Evolutionary conservation across 92 coral and sea anemone species (phyloP), one percentile per base, ranked within the genome.

Genomic region (Heteractis magnifica): DNA sequence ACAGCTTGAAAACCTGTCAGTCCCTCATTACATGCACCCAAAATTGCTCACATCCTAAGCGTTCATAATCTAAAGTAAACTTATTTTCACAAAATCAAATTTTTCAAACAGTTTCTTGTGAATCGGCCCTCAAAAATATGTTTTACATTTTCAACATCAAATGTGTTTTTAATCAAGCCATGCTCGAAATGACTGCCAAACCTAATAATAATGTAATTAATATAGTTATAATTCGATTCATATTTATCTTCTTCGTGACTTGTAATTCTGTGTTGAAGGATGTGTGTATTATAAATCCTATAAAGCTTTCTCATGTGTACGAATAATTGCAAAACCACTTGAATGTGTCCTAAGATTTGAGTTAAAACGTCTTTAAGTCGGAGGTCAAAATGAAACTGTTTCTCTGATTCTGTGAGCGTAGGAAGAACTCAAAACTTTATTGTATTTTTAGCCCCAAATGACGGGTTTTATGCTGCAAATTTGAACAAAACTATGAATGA

Each of bases 181-280:
- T 68, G 4, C 73, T 21, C 13, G 10, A 26, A 68, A 26, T 65
- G 72, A 65, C 72, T 18, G 65, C 18, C 41, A 14, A 6, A 65
- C 5, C 44, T 48, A 68, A 21, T 68, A 8, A 48, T n/a, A 68
- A 68, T 68, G 41, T 68, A 26, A 68, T 68, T 68, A 68, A 68
- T 9, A n/a, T 20, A 23, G 50, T 68, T 68, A 68, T 68, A 68
- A 68, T 68, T 68, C 73, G 26, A 68, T 68, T 68, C 73, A 68
- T 68, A 26, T 68, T 68, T 68, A 68, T 41, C 73, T 14, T 62
- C 48, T 8, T 20, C 73, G 49, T 62, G 70, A 20, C 73, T 68
- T 8, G 73, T 68, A 68, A 21, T 68, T 68, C 23, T 11, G 49
- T 68, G 73, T 68, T 68, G 73, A 68, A 68, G 73, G 73, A 68